phyloP scores from a whole-genome alignment of 2,113 vertebrate genomes.

The Artemisiospiza belli region DNA sequence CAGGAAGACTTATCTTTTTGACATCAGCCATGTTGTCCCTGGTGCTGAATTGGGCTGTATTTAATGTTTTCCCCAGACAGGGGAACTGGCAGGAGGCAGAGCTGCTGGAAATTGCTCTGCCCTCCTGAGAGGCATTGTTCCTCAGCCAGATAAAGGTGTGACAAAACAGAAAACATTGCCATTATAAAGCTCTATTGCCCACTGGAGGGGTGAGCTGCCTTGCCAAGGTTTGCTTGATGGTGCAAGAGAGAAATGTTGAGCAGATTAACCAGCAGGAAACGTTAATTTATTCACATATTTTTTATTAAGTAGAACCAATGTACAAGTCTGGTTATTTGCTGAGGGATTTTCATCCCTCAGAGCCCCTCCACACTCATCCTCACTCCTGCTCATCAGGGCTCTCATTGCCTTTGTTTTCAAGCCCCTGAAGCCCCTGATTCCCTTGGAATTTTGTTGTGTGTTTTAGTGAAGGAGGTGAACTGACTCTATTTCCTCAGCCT shows the following conservation, averaged over 20 bases:
- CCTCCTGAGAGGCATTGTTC: neutral
- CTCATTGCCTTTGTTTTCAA: rapidly evolving
- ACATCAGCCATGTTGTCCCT: neutral
- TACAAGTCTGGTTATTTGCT: neutral
- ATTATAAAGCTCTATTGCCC: neutral
- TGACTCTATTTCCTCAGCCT: neutral
- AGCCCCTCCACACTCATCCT: neutral
- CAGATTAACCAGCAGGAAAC: neutral
- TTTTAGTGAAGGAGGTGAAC: neutral
- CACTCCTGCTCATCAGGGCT: rapidly evolving
- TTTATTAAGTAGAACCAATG: conserved; percentile 6
- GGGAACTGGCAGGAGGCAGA: neutral
- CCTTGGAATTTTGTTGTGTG: neutral
- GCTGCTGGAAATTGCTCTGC: neutral
- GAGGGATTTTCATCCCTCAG: neutral
- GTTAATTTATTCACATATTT: neutral
- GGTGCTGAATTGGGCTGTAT: neutral
- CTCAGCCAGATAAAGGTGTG: neutral
- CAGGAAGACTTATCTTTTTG: neutral
- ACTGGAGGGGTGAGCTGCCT: neutral
- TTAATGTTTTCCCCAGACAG: neutral
- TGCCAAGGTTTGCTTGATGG: neutral
- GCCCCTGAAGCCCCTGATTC: neutral
- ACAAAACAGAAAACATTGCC: neutral
- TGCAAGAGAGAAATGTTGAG: neutral